A percentile compares a stretch with the other conserved stretches of the same genome.
These are phyloP conservation scores for Dipodomys ordii DNA, from an alignment of 2,113 vertebrate species.

Conservation along the genomic window DNA sequence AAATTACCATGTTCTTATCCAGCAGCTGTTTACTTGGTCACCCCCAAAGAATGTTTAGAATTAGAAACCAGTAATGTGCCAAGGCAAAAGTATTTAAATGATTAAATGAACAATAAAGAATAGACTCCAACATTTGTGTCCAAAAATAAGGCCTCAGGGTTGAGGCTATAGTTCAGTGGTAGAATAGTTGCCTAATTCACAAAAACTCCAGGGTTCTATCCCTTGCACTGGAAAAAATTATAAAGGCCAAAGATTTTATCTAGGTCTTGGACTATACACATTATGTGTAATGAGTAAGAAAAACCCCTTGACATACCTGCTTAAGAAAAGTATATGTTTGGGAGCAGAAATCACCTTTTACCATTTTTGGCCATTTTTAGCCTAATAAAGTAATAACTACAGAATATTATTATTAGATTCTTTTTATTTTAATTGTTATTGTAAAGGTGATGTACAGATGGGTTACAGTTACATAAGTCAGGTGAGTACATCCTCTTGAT, in stretches of 20 bases:
- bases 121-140: background rate
- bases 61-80: background rate
- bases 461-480: too few species aligned
- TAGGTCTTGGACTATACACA: background rate
- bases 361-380: background rate
- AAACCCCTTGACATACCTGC: background rate
- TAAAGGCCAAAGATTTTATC: background rate
- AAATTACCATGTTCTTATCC: background rate
- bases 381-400: conserved; percentile 24
- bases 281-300: background rate
- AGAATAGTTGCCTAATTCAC: background rate
- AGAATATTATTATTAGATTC: background rate
- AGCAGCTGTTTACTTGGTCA: background rate
- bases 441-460: too few species aligned
- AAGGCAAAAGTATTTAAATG: conserved; percentile 28
- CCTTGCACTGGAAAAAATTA: background rate
- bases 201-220: background rate
- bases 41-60: conserved; percentile 25
- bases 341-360: background rate
- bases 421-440: too few species aligned
- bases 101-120: conserved; percentile 19
- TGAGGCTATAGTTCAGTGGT: too few species aligned
- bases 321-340: background rate
- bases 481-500: too few species aligned
- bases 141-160: background rate